phyloP scores from a whole-genome alignment of 2,888 invertebrate species.

The Euzetes globulus region DNA sequence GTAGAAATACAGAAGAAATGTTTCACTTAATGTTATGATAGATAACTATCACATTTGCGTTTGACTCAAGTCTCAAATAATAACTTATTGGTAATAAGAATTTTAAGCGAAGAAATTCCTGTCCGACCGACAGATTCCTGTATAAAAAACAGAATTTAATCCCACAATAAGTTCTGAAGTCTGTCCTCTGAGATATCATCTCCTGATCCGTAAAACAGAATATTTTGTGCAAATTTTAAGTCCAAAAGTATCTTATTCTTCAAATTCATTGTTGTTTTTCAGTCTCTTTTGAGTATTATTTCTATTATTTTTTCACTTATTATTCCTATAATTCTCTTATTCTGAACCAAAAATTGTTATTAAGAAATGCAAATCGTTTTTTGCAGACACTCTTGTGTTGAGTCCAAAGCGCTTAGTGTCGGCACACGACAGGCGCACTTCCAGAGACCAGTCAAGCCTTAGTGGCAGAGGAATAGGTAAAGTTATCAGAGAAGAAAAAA shows the following conservation, averaged over 20 bases:
- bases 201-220: too few relatives aligned
- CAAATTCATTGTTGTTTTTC: not conserved
- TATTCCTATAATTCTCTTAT: not conserved
- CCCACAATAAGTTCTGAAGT: not conserved
- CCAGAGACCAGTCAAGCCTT: not conserved
- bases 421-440: slow-evolving; percentile 7
- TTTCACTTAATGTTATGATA: not conserved
- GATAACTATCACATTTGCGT: not conserved
- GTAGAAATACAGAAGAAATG: not conserved
- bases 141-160: not conserved
- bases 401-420: not conserved
- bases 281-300: not conserved
- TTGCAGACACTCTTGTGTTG: too few relatives aligned
- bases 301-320: slow-evolving; percentile 1
- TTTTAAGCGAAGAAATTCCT: not conserved
- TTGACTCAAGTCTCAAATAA: not conserved
- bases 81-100: not conserved
- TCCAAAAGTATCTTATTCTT: not conserved
- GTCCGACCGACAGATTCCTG: too few relatives aligned
- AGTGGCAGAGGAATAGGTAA: not conserved
- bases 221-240: too few relatives aligned
- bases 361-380: not conserved
- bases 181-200: not conserved
- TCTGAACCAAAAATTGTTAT: not conserved
- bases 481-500: not conserved